phyloP scores from a whole-genome alignment of 2,113 vertebrate genomes.

The Heliornis fulica region DNA sequence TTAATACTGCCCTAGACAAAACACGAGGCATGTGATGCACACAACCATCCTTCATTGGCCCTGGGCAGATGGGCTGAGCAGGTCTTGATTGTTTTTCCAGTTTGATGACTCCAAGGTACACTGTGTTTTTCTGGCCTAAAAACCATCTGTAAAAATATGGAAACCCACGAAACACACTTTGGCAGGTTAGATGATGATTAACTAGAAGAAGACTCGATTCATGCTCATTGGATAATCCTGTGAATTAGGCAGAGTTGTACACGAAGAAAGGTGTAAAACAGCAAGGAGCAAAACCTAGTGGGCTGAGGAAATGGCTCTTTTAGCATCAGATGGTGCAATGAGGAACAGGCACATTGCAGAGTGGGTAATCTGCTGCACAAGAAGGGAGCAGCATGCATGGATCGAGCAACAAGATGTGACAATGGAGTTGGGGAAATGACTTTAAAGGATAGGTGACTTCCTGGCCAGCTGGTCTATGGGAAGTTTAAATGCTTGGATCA shows the following conservation, averaged over 20 bases:
- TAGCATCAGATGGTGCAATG: neutral
- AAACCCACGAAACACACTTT: slow-evolving; percentile 12
- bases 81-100: slow-evolving; percentile 38
- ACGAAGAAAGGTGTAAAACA: neutral
- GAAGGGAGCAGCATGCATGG: neutral
- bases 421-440: neutral
- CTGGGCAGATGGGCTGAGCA: neutral
- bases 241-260: neutral
- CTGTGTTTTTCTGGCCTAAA: slow-evolving; percentile 18
- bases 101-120: slow-evolving; percentile 36
- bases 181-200: slow-evolving; percentile 10
- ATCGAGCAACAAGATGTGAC: neutral
- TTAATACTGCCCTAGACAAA: slow-evolving; percentile 17
- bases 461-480: neutral
- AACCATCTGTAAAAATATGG: neutral
- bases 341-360: neutral
- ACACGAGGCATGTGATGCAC: neutral
- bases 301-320: neutral
- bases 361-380: neutral
- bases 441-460: neutral
- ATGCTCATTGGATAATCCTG: neutral
- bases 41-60: neutral
- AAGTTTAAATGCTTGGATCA: neutral
- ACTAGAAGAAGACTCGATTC: neutral
- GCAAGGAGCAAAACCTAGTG: neutral